A percentile compares a stretch with the other conserved stretches of the same genome.
phyloP scores from a whole-genome alignment of 2,797 vertebrate genomes.

The Pitangus sulphuratus region DNA sequence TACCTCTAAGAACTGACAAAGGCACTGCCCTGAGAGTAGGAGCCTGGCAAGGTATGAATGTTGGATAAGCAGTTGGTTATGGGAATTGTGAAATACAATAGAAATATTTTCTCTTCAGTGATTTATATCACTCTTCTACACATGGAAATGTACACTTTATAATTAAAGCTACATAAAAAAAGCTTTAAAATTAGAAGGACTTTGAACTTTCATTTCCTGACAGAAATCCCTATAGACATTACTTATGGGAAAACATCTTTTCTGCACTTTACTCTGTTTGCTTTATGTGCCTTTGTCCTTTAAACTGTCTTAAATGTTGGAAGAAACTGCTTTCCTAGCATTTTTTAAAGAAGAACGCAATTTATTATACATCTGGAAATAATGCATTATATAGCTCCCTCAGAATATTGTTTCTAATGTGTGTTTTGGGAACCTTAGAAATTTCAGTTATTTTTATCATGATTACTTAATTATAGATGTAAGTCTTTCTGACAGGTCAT shows the following conservation, averaged over 20 bases:
- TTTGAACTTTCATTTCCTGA: neutral
- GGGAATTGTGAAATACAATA: neutral
- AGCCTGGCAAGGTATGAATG: neutral
- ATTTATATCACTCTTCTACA: neutral
- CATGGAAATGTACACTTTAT: neutral
- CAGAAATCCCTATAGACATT: neutral
- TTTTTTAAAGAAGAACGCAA: constrained; percentile 4
- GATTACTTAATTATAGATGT: constrained; percentile 35
- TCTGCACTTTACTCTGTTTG: neutral
- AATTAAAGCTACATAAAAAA: neutral
- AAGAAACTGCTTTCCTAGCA: constrained; percentile 34
- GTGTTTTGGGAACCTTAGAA: constrained; percentile 24
- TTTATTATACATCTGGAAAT: constrained; percentile 58
- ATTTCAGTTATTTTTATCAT: constrained; percentile 34
- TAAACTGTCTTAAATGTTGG: neutral
- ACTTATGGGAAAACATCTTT: neutral
- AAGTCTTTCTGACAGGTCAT: constrained; percentile 41
- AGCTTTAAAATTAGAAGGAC: neutral
- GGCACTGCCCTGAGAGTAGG: neutral
- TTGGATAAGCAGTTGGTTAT: neutral
- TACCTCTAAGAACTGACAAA: neutral
- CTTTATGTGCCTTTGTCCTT: neutral
- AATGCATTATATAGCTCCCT: constrained; percentile 16
- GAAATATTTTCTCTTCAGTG: neutral
- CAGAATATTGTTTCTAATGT: neutral